A percentile compares a stretch with the other conserved stretches of the same genome.
phyloP scores from a whole-genome alignment of 2,888 invertebrate genomes.

The Gastrophysa polygoni region DNA sequence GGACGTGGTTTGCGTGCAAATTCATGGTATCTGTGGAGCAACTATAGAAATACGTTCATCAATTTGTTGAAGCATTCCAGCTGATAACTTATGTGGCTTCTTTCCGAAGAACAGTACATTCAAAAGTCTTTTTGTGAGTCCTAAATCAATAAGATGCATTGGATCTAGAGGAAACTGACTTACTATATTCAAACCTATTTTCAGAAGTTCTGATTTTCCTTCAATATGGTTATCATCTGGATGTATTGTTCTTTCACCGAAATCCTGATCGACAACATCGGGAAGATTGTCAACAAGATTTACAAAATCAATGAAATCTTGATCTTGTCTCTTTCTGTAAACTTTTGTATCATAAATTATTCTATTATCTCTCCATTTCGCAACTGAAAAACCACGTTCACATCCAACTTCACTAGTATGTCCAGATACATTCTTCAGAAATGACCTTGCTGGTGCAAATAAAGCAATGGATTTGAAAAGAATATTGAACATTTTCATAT shows the following conservation, averaged over 20 bases:
- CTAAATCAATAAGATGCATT: slow-evolving; percentile 3
- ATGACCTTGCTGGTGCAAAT: background rate
- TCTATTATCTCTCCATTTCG: background rate
- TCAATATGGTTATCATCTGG: too few species aligned
- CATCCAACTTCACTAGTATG: slow-evolving; percentile 5
- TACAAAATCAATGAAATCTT: too few species aligned
- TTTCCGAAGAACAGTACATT: background rate
- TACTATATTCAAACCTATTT: background rate
- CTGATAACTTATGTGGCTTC: background rate
- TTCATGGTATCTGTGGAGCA: too few species aligned
- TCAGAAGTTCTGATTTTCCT: background rate
- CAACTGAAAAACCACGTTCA: background rate
- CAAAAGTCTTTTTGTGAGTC: background rate
- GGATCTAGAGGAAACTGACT: slow-evolving; percentile 5
- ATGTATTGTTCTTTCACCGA: too few species aligned
- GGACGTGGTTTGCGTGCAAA: slow-evolving; percentile 1
- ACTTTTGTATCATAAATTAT: background rate
- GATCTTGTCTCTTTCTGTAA: background rate
- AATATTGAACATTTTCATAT: too few species aligned
- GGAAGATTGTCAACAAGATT: too few species aligned
- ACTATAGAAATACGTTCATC: too few species aligned
- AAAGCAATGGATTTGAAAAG: background rate
- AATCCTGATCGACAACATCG: too few species aligned
- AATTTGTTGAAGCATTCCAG: too few species aligned
- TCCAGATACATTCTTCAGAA: background rate